These are phyloP conservation scores for Zonotrichia albicollis DNA, from an alignment of 2,797 vertebrate species.

Conservation along the genomic window DNA sequence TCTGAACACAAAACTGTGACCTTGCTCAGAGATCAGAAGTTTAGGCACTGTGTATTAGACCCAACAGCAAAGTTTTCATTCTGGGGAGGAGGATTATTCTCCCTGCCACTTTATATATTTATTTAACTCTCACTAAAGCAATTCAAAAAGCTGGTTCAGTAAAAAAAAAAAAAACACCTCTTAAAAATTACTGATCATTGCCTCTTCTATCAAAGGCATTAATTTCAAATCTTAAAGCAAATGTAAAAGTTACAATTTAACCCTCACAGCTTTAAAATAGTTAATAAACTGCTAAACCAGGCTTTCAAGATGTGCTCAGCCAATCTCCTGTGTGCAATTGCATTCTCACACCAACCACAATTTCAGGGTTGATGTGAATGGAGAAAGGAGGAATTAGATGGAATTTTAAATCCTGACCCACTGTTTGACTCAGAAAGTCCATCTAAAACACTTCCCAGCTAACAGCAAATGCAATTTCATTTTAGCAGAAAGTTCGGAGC, in stretches of 20 bases:
- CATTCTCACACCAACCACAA: not conserved
- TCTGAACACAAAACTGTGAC: not conserved
- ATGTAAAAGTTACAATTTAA: not conserved
- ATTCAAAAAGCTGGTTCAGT: not conserved
- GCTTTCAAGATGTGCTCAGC: not conserved
- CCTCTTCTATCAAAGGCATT: not conserved
- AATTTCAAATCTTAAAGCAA: not conserved
- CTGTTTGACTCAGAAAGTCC: not conserved
- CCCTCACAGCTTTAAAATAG: not conserved
- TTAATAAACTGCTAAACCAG: not conserved
- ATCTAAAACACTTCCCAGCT: not conserved
- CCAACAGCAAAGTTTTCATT: not conserved
- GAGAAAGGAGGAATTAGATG: not conserved
- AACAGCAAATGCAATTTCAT: not conserved
- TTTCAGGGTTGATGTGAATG: not conserved
- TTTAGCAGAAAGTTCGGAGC: not conserved
- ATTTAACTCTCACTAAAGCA: not conserved
- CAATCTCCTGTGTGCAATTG: not conserved
- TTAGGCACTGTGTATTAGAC: not conserved
- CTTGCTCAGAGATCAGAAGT: not conserved
- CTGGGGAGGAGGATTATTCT: not conserved
- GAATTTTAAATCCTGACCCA: not conserved
- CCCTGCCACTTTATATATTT: not conserved
- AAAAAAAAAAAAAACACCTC: rapidly evolving
- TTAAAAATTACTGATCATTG: not conserved